phyloP scores from a whole-genome alignment of 2,113 vertebrate genomes.

The Chamaea fasciata region DNA sequence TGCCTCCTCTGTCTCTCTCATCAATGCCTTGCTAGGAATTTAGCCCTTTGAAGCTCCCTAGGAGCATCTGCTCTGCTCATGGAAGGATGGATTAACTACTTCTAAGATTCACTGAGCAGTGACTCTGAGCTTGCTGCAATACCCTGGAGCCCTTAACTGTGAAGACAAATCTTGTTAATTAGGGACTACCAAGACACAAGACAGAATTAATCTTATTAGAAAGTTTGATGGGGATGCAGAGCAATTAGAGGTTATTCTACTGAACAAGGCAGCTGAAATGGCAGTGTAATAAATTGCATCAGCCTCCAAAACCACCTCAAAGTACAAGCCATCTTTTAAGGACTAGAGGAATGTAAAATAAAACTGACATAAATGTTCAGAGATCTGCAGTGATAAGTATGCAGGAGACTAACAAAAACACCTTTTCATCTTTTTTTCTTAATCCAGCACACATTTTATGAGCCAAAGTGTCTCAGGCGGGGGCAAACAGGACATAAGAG shows the following conservation, averaged over 20 bases:
- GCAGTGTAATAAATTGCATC: neutral
- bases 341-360: neutral
- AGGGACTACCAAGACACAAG: neutral
- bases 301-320: neutral
- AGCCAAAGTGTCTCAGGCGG: neutral
- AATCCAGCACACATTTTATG: neutral
- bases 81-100: neutral
- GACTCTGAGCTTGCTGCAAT: neutral
- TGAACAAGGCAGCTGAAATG: neutral
- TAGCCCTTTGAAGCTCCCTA: neutral
- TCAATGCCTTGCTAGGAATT: neutral
- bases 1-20: neutral
- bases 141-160: neutral
- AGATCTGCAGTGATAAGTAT: neutral
- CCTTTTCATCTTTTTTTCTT: neutral
- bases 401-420: neutral
- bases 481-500: neutral
- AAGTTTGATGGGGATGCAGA: neutral
- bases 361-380: neutral
- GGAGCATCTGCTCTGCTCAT: neutral
- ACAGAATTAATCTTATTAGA: conserved; percentile 22
- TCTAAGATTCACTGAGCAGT: neutral
- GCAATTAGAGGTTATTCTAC: neutral
- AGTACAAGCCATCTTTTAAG: neutral
- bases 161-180: conserved; percentile 43